Percentiles rank a stretch among this genome's conserved stretches.
These are phyloP conservation scores for Hemitrygon akajei DNA, from an alignment of 2,797 vertebrate species.

Conservation along the genomic window DNA sequence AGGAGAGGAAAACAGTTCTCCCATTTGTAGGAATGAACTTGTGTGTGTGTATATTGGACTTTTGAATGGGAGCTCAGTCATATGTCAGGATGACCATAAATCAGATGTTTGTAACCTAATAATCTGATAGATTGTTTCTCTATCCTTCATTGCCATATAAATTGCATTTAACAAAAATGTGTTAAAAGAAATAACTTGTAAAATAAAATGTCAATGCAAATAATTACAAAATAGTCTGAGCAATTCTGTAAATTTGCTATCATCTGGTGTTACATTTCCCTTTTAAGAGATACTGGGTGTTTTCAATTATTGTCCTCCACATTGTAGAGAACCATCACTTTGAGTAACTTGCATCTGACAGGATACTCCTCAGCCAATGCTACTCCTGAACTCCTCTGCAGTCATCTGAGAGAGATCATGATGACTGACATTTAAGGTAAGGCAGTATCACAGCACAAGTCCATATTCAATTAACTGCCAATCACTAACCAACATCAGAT, in stretches of 20 bases:
- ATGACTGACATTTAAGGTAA: background rate
- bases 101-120: too few species aligned
- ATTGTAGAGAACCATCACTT: background rate
- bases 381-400: background rate
- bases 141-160: background rate
- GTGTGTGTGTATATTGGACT: too few species aligned
- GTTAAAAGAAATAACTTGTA: background rate
- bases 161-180: background rate
- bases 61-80: too few species aligned
- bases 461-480: background rate
- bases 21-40: too few species aligned
- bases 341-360: background rate
- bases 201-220: background rate
- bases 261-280: background rate
- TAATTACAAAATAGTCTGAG: background rate
- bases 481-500: background rate
- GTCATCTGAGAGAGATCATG: background rate
- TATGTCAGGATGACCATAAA: too few species aligned
- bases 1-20: too few species aligned
- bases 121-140: background rate
- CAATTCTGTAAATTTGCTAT: background rate
- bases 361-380: background rate
- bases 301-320: slow-evolving; percentile 16
- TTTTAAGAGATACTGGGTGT: background rate
- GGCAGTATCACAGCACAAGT: background rate